Evolutionary conservation across 1,140 invertebrate genomes (phyloP).

Genomic region (Drosophila burlai): DNA sequence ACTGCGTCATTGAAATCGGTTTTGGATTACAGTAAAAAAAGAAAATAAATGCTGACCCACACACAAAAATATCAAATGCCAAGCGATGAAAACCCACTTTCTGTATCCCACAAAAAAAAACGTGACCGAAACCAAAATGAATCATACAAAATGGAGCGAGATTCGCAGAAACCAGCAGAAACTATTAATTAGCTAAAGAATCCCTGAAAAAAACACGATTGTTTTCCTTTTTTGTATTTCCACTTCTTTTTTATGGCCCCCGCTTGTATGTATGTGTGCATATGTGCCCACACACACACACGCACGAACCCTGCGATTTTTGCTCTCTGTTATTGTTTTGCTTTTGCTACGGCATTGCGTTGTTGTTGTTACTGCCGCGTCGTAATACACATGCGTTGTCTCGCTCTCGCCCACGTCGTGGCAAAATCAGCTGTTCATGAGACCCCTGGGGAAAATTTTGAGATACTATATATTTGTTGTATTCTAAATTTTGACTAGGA

Average conservation of each 20-base stretch:
- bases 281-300: slow-evolving; percentile 19
- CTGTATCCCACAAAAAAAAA: slow-evolving; percentile 10
- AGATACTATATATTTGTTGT: slow-evolving; percentile 4
- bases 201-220: slow-evolving; percentile 19
- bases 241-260: slow-evolving; percentile 13
- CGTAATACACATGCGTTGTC: slow-evolving; percentile 31
- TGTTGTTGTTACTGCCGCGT: slow-evolving; percentile 29
- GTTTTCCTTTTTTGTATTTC: slow-evolving; percentile 42
- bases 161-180: slow-evolving; percentile 22
- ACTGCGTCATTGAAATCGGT: slow-evolving; percentile 54
- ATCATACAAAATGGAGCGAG: slow-evolving; percentile 17
- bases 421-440: slow-evolving; percentile 53
- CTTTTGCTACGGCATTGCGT: slow-evolving; percentile 55
- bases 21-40: slow-evolving; percentile 24
- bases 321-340: slow-evolving; percentile 81
- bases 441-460: slow-evolving; percentile 24
- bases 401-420: slow-evolving; percentile 23
- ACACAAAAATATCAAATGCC: slow-evolving; percentile 23
- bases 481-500: slow-evolving; percentile 9
- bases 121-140: slow-evolving; percentile 18
- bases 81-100: slow-evolving; percentile 4
- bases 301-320: slow-evolving; percentile 21
- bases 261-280: slow-evolving; percentile 10
- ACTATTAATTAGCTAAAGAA: slow-evolving; percentile 43
- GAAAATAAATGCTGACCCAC: slow-evolving; percentile 16